Evolutionary conservation across 2,797 vertebrate genomes (phyloP).

Genomic region (Clarias laeviceps): DNA sequence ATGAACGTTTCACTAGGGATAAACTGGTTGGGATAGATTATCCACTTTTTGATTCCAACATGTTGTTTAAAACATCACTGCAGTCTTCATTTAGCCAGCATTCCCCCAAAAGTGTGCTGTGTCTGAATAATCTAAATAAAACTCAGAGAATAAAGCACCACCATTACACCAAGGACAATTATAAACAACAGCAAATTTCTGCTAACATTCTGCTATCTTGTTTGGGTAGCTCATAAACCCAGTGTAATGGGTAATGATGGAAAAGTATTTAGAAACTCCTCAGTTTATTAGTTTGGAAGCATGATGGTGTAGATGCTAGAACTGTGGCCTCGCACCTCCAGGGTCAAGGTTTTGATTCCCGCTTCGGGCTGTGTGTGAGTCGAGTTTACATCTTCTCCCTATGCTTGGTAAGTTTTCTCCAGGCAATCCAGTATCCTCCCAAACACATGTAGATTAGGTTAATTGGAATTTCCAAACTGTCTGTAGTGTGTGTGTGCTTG

Average conservation of each 20-base stretch:
- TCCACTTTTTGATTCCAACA: background rate
- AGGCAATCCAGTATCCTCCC: too few relatives aligned
- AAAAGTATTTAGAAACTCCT: conserved; percentile 36
- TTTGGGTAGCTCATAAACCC: conserved; percentile 38
- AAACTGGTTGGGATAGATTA: conserved; percentile 6
- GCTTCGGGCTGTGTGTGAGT: too few relatives aligned
- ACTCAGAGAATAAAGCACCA: background rate
- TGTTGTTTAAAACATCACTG: background rate
- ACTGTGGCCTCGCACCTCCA: too few relatives aligned
- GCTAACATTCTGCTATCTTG: background rate
- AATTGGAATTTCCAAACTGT: too few relatives aligned
- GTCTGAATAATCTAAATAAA: background rate
- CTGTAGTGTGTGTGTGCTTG: too few relatives aligned
- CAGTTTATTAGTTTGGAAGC: conserved; percentile 35
- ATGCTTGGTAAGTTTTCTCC: too few relatives aligned
- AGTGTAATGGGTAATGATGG: conserved; percentile 40
- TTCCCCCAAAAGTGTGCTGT: background rate
- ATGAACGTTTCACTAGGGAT: background rate
- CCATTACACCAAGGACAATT: background rate
- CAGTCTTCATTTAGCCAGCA: background rate
- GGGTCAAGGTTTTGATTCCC: too few relatives aligned
- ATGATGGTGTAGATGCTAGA: too few relatives aligned
- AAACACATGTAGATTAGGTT: too few relatives aligned
- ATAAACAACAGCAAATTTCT: background rate
- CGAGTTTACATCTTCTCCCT: too few relatives aligned